These are phyloP conservation scores for Pseudopodoces humilis DNA, from an alignment of 2,113 vertebrate genomes.

Conservation along the genomic window DNA sequence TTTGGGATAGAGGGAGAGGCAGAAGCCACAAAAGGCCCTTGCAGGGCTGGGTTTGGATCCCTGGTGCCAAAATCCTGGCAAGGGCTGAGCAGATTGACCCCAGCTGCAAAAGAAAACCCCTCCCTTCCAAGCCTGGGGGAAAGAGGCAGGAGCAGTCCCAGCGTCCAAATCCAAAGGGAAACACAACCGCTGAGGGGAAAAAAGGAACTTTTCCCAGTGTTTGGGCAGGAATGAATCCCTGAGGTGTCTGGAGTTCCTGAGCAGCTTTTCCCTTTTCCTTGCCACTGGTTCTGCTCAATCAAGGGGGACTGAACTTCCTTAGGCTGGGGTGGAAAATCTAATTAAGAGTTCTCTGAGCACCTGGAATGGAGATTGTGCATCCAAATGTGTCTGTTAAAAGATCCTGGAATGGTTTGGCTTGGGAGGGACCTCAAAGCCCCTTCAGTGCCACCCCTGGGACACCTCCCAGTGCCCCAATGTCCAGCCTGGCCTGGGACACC, in stretches of 20 bases:
- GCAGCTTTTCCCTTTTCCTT: not conserved
- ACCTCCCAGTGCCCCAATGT: not conserved
- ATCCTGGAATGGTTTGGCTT: not conserved
- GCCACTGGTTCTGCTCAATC: not conserved
- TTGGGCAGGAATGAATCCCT: not conserved
- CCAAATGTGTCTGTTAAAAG: not conserved
- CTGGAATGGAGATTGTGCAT: accelerated
- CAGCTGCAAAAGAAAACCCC: not conserved
- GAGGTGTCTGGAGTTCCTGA: not conserved
- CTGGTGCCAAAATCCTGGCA: not conserved
- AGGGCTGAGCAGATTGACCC: not conserved
- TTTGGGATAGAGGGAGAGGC: not conserved
- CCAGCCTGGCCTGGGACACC: not conserved
- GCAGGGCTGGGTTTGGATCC: not conserved
- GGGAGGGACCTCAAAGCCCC: not conserved
- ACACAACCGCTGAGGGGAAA: not conserved
- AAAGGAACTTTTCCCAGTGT: not conserved
- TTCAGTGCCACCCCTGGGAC: not conserved
- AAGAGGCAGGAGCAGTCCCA: not conserved
- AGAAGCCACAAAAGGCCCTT: not conserved
- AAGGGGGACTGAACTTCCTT: not conserved
- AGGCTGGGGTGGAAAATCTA: not conserved
- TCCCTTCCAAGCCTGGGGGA: not conserved
- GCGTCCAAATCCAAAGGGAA: not conserved
- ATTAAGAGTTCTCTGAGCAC: not conserved